Base-by-base conservation (phyloP, 2,888 invertebrate genomes). In the Hypomecis punctinalis region DNA sequence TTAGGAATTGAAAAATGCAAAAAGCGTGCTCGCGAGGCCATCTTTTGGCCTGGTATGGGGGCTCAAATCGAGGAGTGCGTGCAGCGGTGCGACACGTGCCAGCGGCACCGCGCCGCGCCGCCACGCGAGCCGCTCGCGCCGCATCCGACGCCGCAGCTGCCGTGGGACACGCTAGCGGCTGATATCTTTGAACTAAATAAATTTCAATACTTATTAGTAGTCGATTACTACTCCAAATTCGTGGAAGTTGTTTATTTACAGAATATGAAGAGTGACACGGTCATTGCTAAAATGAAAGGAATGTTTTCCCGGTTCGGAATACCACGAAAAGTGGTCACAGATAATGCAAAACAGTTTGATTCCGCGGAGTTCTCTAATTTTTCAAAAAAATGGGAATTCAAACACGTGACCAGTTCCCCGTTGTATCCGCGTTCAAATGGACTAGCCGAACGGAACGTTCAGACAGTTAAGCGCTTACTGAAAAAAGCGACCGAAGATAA, bases 101-200 rank as follows among this genome's bases (percentile, higher is more conserved):
- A 57, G 51, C 61, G 66, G 8, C 69, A 66, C 54, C 72, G 68
- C 43, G 67, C 65, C 23, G 69, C 64, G 42, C 56, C 56, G 51
- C 61, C 54, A 23, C 69, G 69, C 23, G 62, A 68, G 67, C 71
- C 69, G 43, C 62, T 68, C 6, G 10, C 9, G 46, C 69, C 71
- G 54, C 68, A 68, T 55, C 11, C 63, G 6, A 37, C 33, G 39
- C 67, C 72, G 9, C 42, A 10, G 35, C 49, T 46, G 42, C 52
- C 60, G 51, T 60, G 53, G 60, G 60, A 60, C 39, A 39, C 23
- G 0, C 52, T 60, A 10, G 60, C 60, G 11, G 52, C 52, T 5
- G 60, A 60, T 47, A 23, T 58, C 35, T 60, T 60, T 36, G 60
- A 60, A 52, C 13, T 60, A 8, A 43, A 61, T 11, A 54, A 35